Evolutionary conservation across 2,113 vertebrate species (phyloP), one percentile per base, ranked within the genome.

Genomic region (Meriones unguiculatus): DNA sequence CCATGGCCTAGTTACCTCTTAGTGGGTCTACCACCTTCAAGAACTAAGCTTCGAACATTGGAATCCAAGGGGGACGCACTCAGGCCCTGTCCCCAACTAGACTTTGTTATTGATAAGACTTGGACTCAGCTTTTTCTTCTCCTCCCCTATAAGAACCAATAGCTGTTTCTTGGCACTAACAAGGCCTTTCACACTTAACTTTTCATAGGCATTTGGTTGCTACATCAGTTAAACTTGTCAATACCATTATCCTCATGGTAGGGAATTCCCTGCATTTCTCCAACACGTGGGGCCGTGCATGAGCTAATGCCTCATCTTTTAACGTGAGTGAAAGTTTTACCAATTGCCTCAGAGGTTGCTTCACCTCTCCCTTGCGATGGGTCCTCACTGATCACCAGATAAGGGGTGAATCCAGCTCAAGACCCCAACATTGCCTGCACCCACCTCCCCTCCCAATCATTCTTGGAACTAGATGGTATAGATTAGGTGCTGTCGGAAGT

Each of bases 391-490:
- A 72, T 69, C 94, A 52, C 35, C 65, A 81, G 77, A 30, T 24
- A 22, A 28, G n/a, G 17, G 30, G 17, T 77, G 75, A 70, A 75
- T 52, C 30, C 46, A 94, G 15, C 13, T 84, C 12, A 54, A 93
- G 89, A 77, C 65, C 87, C 25, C 62, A 64, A 12, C 22, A 7
- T 72, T 22, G 4, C 85, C 32, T 52, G 11, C 20, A n/a, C 67
- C 46, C 67, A 46, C 46, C 20, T 87, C 20, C 10, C 82, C 46
- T 70, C 65, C 52, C 14, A 32, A 54, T 73, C 93, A 93, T 38
- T 87, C 80, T 77, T 92, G 5, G 32, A 97, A 90, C 64, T 14
- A 97, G 64, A 75, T 28, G 30, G 35, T 41, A 32, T 54, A 89
- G 80, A 82, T 82, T 41, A 77, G 80, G 30, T 90, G 76, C 24